phyloP scores from a whole-genome alignment of 2,888 invertebrate genomes.

The Drosophila eohydei region DNA sequence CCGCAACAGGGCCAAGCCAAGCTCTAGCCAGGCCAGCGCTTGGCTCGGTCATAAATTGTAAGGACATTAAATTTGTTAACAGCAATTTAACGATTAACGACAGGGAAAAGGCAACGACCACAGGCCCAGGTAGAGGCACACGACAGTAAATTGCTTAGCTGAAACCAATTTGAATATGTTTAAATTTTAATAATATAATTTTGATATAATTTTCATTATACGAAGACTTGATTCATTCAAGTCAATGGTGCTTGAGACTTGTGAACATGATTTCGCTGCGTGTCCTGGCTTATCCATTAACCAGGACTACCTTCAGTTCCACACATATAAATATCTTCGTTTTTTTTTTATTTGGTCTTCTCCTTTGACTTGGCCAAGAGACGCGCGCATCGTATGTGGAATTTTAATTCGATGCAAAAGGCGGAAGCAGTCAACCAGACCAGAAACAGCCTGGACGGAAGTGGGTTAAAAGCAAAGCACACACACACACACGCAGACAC shows the following conservation, averaged over 20 bases:
- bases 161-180: neutral
- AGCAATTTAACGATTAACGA: constrained; percentile 76
- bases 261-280: constrained; percentile 12
- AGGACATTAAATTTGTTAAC: constrained; percentile 76
- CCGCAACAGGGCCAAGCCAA: constrained; percentile 56
- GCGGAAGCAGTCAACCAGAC: constrained; percentile 59
- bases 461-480: constrained; percentile 66
- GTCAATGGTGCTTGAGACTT: too few relatives aligned
- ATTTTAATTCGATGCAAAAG: constrained; percentile 69
- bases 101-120: constrained; percentile 30
- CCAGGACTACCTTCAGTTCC: constrained; percentile 54
- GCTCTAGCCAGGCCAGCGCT: constrained; percentile 17
- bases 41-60: constrained; percentile 64
- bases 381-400: constrained; percentile 57
- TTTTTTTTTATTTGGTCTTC: constrained; percentile 15
- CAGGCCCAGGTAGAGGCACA: neutral
- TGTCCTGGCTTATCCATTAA: constrained; percentile 66
- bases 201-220: neutral
- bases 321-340: neutral
- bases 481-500: constrained; percentile 21
- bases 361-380: constrained; percentile 49
- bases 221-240: neutral
- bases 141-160: neutral
- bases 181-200: neutral
- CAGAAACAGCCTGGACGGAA: constrained; percentile 53